A percentile compares a stretch with the other conserved stretches of the same genome.
These are phyloP conservation scores for Drosophila acutilabella DNA, from an alignment of 2,888 invertebrate genomes.

Conservation along the genomic window DNA sequence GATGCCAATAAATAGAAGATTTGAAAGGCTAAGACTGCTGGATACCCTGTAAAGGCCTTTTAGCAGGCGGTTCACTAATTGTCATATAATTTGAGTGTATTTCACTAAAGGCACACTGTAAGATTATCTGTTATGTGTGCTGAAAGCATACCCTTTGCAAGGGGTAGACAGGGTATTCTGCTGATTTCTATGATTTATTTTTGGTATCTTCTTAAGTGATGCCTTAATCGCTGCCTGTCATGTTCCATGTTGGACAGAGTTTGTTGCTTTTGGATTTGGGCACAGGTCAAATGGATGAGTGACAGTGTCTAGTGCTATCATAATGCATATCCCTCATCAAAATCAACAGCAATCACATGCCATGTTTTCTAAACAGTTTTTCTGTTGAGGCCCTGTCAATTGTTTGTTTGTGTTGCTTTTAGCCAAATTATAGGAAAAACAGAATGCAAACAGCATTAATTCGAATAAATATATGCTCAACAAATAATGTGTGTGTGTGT, in stretches of 20 bases:
- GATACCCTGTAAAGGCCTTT: not conserved
- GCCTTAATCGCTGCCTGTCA: slow-evolving; percentile 67
- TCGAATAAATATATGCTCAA: slow-evolving; percentile 62
- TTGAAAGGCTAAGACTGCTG: not conserved
- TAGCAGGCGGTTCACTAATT: not conserved
- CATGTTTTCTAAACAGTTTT: slow-evolving; percentile 19
- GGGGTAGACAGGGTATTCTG: slow-evolving; percentile 15
- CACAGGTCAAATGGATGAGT: slow-evolving; percentile 44
- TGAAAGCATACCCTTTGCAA: not conserved
- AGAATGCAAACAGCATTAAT: slow-evolving; percentile 70
- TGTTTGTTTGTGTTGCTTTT: slow-evolving; percentile 51
- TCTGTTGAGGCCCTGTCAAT: slow-evolving; percentile 7
- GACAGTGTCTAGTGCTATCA: slow-evolving; percentile 44
- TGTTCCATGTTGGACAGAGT: slow-evolving; percentile 54
- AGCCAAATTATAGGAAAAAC: slow-evolving; percentile 52
- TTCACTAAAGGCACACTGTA: not conserved
- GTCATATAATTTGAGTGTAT: not conserved
- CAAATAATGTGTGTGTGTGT: too few species aligned
- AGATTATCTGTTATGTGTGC: not conserved
- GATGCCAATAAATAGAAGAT: slow-evolving; percentile 26
- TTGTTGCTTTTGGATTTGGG: slow-evolving; percentile 26
- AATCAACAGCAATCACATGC: slow-evolving; percentile 11
- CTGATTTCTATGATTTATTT: slow-evolving; percentile 61
- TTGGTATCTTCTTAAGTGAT: slow-evolving; percentile 39
- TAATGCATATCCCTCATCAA: slow-evolving; percentile 32